A percentile compares a stretch with the other conserved stretches of the same genome.
These are phyloP conservation scores for Altica lythri DNA, from an alignment of 2,888 invertebrate species.

Conservation along the genomic window DNA sequence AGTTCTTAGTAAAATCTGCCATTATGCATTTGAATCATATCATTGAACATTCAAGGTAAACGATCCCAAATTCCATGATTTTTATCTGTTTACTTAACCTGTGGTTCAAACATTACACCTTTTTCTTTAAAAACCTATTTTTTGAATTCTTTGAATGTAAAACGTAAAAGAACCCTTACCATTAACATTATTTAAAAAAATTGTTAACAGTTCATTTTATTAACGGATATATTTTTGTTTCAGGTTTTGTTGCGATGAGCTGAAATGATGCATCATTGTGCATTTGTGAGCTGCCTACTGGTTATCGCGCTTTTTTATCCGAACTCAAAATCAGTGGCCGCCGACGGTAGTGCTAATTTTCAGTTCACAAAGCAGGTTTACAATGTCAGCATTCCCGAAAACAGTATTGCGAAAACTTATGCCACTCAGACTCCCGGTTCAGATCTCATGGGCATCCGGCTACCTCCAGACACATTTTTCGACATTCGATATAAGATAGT, in stretches of 20 bases:
- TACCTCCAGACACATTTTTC: slow-evolving; percentile 55
- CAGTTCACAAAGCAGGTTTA: slow-evolving; percentile 75
- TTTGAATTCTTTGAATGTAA: too few species aligned
- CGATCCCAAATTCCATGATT: too few species aligned
- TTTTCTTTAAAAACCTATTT: too few species aligned
- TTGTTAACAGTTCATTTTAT: too few species aligned
- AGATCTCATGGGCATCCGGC: slow-evolving; percentile 78
- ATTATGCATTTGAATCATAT: too few species aligned
- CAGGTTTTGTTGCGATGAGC: slow-evolving; percentile 54
- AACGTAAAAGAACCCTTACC: too few species aligned
- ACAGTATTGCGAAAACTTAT: slow-evolving; percentile 88
- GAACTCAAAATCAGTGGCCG: slow-evolving; percentile 35
- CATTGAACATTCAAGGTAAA: too few species aligned
- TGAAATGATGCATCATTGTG: slow-evolving; percentile 53
- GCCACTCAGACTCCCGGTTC: slow-evolving; percentile 72
- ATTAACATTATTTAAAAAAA: too few species aligned
- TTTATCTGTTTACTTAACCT: too few species aligned
- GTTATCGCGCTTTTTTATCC: slow-evolving; percentile 48
- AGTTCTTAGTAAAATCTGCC: too few species aligned
- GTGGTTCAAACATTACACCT: too few species aligned
- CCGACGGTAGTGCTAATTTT: slow-evolving; percentile 57
- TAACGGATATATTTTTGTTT: slow-evolving; percentile 38
- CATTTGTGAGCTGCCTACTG: slow-evolving; percentile 53
- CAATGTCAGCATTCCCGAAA: slow-evolving; percentile 91
- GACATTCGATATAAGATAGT: slow-evolving; percentile 85